phyloP scores from a whole-genome alignment of 1,140 invertebrate genomes.

The Drosophila watanabei region DNA sequence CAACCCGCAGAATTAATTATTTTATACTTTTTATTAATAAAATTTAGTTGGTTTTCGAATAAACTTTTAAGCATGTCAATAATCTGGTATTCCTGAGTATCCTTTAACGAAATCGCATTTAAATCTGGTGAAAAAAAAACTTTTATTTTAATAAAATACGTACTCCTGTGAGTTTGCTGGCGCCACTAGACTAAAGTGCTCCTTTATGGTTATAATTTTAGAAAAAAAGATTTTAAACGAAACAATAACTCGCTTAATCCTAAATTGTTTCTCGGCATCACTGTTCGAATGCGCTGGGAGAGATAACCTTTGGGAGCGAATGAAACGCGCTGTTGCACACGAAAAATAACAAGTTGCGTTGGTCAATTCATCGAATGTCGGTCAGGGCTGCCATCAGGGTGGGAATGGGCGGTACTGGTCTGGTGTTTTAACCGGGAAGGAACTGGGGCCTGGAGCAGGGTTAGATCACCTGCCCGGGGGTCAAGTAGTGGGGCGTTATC shows the following conservation, averaged over 20 bases:
- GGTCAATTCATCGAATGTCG: conserved; percentile 83
- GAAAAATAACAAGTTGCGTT: conserved; percentile 79
- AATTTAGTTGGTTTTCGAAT: background rate
- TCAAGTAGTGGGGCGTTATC: conserved; percentile 11
- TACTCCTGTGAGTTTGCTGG: background rate
- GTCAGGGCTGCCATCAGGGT: conserved; percentile 61
- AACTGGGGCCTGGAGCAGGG: background rate
- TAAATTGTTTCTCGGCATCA: background rate
- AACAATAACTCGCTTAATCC: background rate
- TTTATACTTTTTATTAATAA: too few species aligned
- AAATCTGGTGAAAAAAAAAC: background rate
- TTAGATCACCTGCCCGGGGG: conserved; percentile 1
- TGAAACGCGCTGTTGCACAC: conserved; percentile 79
- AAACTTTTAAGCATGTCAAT: background rate
- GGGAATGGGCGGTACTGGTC: conserved; percentile 1
- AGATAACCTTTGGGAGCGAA: conserved; percentile 47
- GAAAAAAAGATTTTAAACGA: background rate
- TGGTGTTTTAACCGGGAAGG: background rate
- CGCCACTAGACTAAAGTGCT: background rate
- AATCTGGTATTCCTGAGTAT: too few species aligned
- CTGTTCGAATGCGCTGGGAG: background rate
- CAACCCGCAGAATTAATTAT: background rate
- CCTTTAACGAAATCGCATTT: background rate
- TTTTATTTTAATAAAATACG: background rate
- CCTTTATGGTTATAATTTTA: background rate